Conservation (phyloP, 2,797 vertebrate species). For the Platyrinchus mystaceus region DNA sequence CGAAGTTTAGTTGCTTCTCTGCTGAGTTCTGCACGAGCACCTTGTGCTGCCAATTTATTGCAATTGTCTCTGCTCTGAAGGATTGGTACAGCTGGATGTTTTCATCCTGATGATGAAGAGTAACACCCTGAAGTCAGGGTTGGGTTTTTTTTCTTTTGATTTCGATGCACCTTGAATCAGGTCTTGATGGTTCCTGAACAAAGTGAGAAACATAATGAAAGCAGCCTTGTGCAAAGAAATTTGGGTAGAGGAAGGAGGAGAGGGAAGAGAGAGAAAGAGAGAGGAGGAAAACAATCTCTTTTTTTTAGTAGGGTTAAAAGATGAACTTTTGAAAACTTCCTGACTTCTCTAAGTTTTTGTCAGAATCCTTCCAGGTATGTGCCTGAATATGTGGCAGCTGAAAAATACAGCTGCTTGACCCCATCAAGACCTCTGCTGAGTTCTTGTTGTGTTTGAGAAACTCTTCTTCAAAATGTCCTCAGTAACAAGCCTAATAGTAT, state of each 20-base stretch:
- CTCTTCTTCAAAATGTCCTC: background rate
- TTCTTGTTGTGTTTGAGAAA: background rate
- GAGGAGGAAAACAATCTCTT: background rate
- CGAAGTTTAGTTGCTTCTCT: background rate
- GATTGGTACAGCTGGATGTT: background rate
- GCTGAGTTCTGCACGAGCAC: rapidly evolving
- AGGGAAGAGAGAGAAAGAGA: background rate
- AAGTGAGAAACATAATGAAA: background rate
- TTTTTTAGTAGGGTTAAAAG: background rate
- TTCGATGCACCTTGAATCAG: background rate
- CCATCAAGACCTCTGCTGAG: background rate
- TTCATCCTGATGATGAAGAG: background rate
- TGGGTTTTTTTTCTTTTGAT: background rate
- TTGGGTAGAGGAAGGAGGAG: background rate
- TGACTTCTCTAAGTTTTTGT: background rate
- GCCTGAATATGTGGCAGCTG: background rate
- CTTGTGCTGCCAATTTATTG: background rate
- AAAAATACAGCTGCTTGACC: background rate
- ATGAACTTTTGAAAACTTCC: background rate
- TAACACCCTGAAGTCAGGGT: background rate
- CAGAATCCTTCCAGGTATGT: background rate
- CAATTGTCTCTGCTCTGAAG: background rate
- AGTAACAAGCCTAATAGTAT: background rate
- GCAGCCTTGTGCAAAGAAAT: background rate
- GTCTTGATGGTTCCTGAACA: background rate